Conservation (phyloP, 2,888 invertebrate species). For the Tipula unca region DNA sequence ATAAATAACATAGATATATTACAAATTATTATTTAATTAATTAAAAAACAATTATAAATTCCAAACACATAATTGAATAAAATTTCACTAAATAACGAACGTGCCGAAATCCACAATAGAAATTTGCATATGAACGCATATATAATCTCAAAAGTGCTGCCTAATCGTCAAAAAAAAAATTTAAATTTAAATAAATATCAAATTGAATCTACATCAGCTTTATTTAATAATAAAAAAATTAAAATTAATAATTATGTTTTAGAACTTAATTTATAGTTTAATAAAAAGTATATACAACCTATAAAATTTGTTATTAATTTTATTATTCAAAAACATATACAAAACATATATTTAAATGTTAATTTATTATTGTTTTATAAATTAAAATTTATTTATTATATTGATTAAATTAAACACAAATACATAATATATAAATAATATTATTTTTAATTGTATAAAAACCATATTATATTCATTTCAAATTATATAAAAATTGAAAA, state of each 20-base stretch:
- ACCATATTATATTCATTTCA: neutral
- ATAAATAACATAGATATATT: neutral
- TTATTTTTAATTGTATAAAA: neutral
- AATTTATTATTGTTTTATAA: neutral
- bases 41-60: neutral
- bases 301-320: neutral
- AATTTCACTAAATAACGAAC: neutral
- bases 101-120: neutral
- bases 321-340: neutral
- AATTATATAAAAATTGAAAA: neutral
- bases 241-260: neutral
- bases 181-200: too few relatives aligned
- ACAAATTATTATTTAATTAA: neutral
- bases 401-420: neutral
- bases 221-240: too few relatives aligned
- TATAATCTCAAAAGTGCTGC: neutral
- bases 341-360: neutral
- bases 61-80: neutral
- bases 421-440: neutral
- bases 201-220: too few relatives aligned
- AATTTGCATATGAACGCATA: neutral
- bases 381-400: neutral
- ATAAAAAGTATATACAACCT: neutral
- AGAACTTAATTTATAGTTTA: neutral
- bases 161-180: neutral